Conservation (phyloP, 1,140 invertebrate genomes). For the Probaryconus sp. region DNA sequence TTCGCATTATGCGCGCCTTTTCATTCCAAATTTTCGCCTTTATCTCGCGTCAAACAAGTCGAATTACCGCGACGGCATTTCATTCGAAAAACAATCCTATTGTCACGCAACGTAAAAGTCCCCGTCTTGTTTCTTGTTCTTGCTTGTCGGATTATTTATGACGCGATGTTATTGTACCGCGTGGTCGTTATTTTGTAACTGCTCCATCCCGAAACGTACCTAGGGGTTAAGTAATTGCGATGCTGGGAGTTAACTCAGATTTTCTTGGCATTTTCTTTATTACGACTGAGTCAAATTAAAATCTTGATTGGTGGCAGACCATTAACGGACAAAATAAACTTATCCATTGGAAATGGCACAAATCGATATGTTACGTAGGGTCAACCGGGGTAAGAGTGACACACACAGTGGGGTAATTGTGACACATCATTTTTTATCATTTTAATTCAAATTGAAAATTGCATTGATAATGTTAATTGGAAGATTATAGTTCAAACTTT, state of each 20-base stretch:
- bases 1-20: conserved; percentile 24
- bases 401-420: no score
- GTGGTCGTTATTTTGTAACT: conserved; percentile 30
- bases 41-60: conserved; percentile 12
- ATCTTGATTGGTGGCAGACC: conserved; percentile 17
- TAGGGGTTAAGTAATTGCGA: conserved; percentile 22
- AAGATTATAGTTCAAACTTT: no score
- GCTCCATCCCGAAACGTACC: conserved; percentile 7
- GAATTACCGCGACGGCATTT: conserved; percentile 21
- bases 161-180: conserved; percentile 8
- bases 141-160: conserved; percentile 32
- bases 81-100: conserved; percentile 16
- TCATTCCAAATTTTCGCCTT: conserved; percentile 23
- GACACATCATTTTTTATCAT: no score
- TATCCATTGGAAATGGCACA: no score
- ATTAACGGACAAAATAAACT: no score
- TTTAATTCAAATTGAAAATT: no score
- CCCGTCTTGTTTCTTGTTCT: conserved; percentile 28
- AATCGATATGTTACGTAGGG: no score
- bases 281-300: not conserved
- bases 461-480: no score
- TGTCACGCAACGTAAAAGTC: conserved; percentile 26
- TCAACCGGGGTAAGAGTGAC: no score
- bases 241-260: not conserved
- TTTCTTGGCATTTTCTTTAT: conserved; percentile 1